These are phyloP conservation scores for Drosophila mayaguana DNA, from an alignment of 2,888 invertebrate species.

Conservation along the genomic window DNA sequence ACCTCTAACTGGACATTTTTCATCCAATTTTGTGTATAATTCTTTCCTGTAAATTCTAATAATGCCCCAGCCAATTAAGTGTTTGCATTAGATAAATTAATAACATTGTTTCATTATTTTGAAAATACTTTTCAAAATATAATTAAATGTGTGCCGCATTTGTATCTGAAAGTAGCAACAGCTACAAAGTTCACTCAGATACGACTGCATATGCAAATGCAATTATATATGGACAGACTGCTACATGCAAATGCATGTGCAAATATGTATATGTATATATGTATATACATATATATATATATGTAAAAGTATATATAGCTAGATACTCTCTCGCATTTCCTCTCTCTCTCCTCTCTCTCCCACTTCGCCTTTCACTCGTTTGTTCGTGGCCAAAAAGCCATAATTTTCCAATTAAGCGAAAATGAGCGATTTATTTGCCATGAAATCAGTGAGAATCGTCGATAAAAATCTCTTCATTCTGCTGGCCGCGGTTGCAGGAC, in stretches of 20 bases:
- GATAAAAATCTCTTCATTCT: constrained; percentile 85
- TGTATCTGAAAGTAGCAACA: constrained; percentile 39
- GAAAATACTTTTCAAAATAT: constrained; percentile 12
- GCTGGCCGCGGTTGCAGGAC: constrained; percentile 52
- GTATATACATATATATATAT: not conserved
- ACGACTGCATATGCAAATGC: constrained; percentile 53
- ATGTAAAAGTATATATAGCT: not conserved
- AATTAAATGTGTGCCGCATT: constrained; percentile 45
- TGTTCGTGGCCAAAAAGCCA: constrained; percentile 77
- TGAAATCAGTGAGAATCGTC: constrained; percentile 85
- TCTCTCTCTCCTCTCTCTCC: not conserved
- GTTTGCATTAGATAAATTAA: constrained; percentile 3
- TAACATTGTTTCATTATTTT: constrained; percentile 11
- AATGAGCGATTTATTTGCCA: constrained; percentile 86
- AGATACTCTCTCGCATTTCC: constrained; percentile 4
- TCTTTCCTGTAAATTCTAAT: not conserved
- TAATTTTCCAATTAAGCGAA: constrained; percentile 86
- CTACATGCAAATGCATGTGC: not conserved
- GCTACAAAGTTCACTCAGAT: constrained; percentile 39
- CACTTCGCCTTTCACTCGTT: constrained; percentile 9
- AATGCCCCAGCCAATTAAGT: constrained; percentile 2
- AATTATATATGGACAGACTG: constrained; percentile 18
- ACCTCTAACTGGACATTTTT: not conserved
- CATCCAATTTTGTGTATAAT: not conserved
- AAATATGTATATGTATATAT: not conserved